Evolutionary conservation across 2,888 invertebrate genomes (phyloP).

Genomic region (Melinopterus prodromus): DNA sequence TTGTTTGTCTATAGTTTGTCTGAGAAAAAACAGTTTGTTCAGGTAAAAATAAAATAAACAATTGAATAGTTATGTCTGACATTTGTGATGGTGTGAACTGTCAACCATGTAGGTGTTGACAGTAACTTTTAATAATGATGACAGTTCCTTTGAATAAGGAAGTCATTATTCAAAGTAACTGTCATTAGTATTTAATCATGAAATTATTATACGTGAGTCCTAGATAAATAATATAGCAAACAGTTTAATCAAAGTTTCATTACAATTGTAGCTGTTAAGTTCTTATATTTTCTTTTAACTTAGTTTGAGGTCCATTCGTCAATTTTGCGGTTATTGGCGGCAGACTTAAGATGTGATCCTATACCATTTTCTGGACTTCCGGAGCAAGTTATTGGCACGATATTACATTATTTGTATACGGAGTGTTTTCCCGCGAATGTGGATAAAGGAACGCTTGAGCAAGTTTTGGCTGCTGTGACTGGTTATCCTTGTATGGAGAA

Average conservation of each 20-base stretch:
- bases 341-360: constrained; percentile 63
- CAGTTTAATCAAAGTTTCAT: no score
- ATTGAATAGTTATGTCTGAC: no score
- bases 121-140: no score
- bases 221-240: no score
- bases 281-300: constrained; percentile 7
- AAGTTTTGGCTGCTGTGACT: constrained; percentile 64
- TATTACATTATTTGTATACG: constrained; percentile 71
- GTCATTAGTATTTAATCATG: no score
- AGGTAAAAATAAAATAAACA: no score
- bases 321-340: constrained; percentile 65
- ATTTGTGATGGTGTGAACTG: no score
- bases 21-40: no score
- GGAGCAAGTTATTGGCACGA: constrained; percentile 68
- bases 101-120: no score
- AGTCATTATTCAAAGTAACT: no score
- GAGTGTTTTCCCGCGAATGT: constrained; percentile 70
- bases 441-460: constrained; percentile 66
- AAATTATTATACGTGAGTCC: no score
- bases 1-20: background rate
- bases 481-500: constrained; percentile 66
- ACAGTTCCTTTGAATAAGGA: no score
- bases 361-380: constrained; percentile 67
- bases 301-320: constrained; percentile 67
- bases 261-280: background rate